Percentiles rank a stretch among this genome's conserved stretches.
These are phyloP conservation scores for Torymus aiolomorphi DNA, from an alignment of 2,888 invertebrate genomes.

Conservation along the genomic window DNA sequence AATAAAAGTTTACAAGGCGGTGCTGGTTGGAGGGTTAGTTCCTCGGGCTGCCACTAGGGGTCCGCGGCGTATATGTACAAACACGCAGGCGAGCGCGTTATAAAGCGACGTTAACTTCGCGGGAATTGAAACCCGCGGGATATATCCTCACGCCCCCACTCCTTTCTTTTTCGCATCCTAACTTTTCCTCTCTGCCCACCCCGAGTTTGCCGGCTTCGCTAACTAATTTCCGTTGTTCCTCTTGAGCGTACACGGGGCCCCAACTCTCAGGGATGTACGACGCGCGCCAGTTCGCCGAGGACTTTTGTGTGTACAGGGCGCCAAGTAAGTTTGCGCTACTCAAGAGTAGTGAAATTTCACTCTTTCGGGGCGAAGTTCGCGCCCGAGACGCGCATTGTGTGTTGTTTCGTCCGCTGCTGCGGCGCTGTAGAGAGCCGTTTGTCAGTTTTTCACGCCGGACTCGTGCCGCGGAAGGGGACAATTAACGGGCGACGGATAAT, in stretches of 20 bases:
- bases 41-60: neutral
- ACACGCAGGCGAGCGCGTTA: neutral
- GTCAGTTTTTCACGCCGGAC: slow-evolving; percentile 1
- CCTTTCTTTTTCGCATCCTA: neutral
- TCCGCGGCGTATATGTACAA: neutral
- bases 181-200: neutral
- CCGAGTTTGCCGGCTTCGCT: slow-evolving; percentile 27
- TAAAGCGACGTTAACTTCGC: slow-evolving; percentile 20
- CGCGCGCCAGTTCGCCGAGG: neutral
- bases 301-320: neutral
- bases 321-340: neutral
- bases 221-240: slow-evolving; percentile 42
- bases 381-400: neutral
- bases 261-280: too few species aligned
- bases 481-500: neutral
- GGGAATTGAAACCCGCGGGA: slow-evolving; percentile 33
- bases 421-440: neutral
- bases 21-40: neutral
- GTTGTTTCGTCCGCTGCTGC: too few species aligned
- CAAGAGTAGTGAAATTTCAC: slow-evolving; percentile 32
- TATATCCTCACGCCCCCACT: slow-evolving; percentile 4
- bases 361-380: neutral
- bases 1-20: slow-evolving; percentile 35
- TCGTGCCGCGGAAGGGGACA: neutral
- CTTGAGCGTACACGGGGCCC: neutral